Evolutionary conservation across 2,888 invertebrate species (phyloP).

Genomic region (Sphinx pinastri): DNA sequence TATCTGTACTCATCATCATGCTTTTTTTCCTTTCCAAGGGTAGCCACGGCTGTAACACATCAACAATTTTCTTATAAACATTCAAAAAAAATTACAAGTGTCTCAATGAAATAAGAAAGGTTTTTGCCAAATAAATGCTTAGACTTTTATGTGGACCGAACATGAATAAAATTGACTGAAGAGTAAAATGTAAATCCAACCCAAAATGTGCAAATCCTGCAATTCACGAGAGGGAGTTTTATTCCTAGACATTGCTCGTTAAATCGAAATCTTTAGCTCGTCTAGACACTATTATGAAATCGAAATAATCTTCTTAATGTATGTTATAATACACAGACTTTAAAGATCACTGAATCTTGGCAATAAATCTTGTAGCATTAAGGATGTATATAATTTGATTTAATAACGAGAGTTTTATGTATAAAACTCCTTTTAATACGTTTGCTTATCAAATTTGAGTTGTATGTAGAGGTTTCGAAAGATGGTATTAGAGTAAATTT

Average conservation of each 20-base stretch:
- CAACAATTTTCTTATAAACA: too few relatives aligned
- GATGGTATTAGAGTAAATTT: too few relatives aligned
- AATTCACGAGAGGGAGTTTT: neutral
- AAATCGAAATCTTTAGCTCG: constrained; percentile 2
- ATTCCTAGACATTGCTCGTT: neutral
- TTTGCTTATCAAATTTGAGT: too few relatives aligned
- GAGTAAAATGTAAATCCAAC: neutral
- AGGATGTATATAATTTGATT: constrained; percentile 1
- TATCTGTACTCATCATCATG: too few relatives aligned
- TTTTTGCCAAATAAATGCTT: too few relatives aligned
- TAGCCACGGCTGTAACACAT: too few relatives aligned
- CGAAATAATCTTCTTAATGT: neutral
- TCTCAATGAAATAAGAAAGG: too few relatives aligned
- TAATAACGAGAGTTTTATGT: neutral
- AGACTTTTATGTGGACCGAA: too few relatives aligned
- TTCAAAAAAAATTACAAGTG: too few relatives aligned
- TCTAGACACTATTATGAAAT: constrained; percentile 19
- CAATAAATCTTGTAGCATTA: constrained; percentile 11
- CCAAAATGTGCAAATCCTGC: neutral
- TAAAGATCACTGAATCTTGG: neutral
- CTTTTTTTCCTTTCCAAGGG: too few relatives aligned
- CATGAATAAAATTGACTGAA: neutral
- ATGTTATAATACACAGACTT: constrained; percentile 8
- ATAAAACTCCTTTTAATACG: neutral
- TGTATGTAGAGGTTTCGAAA: too few relatives aligned